These are phyloP conservation scores for Falco punctatus DNA, from an alignment of 2,113 vertebrate genomes.

Conservation along the genomic window DNA sequence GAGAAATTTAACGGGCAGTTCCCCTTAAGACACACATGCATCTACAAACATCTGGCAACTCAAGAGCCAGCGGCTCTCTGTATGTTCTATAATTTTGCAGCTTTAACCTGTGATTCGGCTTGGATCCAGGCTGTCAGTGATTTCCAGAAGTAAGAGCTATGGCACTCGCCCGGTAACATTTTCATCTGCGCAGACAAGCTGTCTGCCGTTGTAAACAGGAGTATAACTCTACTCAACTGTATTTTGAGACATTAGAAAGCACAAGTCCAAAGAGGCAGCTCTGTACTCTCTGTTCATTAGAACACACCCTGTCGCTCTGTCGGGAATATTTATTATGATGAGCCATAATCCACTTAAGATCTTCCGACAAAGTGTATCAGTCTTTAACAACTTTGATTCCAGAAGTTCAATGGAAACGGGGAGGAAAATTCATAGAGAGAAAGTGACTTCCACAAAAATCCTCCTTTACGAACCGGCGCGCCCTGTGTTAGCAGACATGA, in stretches of 20 bases:
- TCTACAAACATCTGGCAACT: conserved; percentile 4
- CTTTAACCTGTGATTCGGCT: neutral
- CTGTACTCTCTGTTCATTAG: neutral
- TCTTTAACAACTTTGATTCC: neutral
- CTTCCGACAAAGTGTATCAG: conserved; percentile 30
- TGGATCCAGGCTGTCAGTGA: neutral
- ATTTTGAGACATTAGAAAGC: neutral
- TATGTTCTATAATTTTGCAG: neutral
- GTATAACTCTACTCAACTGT: neutral
- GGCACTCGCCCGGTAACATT: neutral
- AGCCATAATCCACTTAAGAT: neutral
- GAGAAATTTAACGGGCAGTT: neutral
- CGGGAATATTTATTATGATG: neutral
- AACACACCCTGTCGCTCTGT: neutral
- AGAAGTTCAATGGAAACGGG: conserved; percentile 5
- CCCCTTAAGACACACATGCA: neutral
- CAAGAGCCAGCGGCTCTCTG: neutral
- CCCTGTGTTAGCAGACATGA: neutral
- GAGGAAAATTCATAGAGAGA: neutral
- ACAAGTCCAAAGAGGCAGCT: neutral
- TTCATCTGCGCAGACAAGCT: neutral
- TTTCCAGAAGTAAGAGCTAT: neutral
- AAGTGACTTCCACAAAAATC: neutral
- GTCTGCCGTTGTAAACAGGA: neutral
- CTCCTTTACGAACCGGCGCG: neutral